These are phyloP conservation scores for Entomobrya proxima DNA, from an alignment of 2,888 invertebrate genomes.

Conservation along the genomic window DNA sequence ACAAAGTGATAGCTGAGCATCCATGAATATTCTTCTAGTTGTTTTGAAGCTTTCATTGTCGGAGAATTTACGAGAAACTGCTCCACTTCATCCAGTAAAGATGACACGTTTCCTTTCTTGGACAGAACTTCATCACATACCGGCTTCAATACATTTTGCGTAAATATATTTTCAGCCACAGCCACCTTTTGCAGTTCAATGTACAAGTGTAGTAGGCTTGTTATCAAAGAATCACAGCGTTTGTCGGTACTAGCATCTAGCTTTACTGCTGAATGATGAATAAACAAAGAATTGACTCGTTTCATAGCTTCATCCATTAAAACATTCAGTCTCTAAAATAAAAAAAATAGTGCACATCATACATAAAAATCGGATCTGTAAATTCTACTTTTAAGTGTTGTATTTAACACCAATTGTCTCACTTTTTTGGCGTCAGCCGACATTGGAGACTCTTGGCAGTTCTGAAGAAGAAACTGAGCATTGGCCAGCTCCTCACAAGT, in stretches of 20 bases:
- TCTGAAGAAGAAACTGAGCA: constrained; percentile 69
- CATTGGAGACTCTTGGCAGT: constrained; percentile 55
- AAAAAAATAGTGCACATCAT: constrained; percentile 8
- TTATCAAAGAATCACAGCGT: constrained; percentile 53
- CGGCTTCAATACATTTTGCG: constrained; percentile 69
- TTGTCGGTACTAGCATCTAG: neutral
- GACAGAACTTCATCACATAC: constrained; percentile 72
- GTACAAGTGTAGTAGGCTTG: constrained; percentile 71
- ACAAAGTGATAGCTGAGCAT: constrained; percentile 72
- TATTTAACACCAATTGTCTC: neutral
- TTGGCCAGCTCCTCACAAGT: constrained; percentile 73
- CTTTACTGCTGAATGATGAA: constrained; percentile 49
- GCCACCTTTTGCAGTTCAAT: constrained; percentile 70
- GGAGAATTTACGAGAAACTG: constrained; percentile 68
- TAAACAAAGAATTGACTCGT: constrained; percentile 65
- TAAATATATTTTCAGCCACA: constrained; percentile 72
- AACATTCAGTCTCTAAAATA: constrained; percentile 65
- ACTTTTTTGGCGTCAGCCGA: constrained; percentile 48
- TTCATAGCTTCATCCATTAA: constrained; percentile 61
- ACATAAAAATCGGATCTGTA: no score
- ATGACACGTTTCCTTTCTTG: constrained; percentile 71
- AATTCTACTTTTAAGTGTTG: no score
- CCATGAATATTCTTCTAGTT: constrained; percentile 69
- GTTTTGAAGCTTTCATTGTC: constrained; percentile 65
- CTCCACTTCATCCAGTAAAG: constrained; percentile 74